Evolutionary conservation across 2,113 vertebrate genomes (phyloP).

Genomic region (Corydoras maculifer): DNA sequence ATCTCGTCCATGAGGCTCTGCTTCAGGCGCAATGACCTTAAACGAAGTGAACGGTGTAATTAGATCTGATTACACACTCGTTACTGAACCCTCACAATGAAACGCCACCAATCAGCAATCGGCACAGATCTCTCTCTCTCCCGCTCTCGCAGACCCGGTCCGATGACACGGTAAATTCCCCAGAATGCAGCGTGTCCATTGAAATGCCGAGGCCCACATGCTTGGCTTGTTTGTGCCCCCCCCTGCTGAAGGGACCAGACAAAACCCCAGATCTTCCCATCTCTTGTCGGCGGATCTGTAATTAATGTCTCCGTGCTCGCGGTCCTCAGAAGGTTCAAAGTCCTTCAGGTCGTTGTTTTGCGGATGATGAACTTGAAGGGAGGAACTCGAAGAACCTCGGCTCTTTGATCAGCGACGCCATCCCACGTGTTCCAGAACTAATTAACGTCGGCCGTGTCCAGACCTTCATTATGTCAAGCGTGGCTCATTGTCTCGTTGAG

Average conservation of each 20-base stretch:
- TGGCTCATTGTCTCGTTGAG: background rate
- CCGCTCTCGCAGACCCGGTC: slow-evolving; percentile 33
- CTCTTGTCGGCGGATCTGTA: slow-evolving; percentile 53
- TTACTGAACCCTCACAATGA: slow-evolving; percentile 31
- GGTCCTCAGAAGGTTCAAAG: slow-evolving; percentile 45
- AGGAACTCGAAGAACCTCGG: slow-evolving; percentile 62
- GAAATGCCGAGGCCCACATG: background rate
- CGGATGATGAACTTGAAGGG: slow-evolving; percentile 47
- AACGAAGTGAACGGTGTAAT: slow-evolving; percentile 31
- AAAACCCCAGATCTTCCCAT: slow-evolving; percentile 23
- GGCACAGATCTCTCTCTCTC: background rate
- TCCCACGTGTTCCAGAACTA: slow-evolving; percentile 56
- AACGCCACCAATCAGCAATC: slow-evolving; percentile 22
- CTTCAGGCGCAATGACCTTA: slow-evolving; percentile 25
- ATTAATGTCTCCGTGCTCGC: slow-evolving; percentile 51
- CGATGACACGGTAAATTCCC: slow-evolving; percentile 21
- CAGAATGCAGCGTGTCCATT: slow-evolving; percentile 18
- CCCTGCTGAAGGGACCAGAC: background rate
- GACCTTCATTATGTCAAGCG: slow-evolving; percentile 13
- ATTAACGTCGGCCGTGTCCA: slow-evolving; percentile 53
- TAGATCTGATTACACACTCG: slow-evolving; percentile 37
- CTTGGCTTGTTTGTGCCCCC: background rate
- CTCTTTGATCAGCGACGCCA: slow-evolving; percentile 63
- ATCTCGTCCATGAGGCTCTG: background rate
- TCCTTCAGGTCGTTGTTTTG: slow-evolving; percentile 59